Evolutionary conservation across 2,888 invertebrate genomes (phyloP).

Genomic region (Adelphocoris suturalis): DNA sequence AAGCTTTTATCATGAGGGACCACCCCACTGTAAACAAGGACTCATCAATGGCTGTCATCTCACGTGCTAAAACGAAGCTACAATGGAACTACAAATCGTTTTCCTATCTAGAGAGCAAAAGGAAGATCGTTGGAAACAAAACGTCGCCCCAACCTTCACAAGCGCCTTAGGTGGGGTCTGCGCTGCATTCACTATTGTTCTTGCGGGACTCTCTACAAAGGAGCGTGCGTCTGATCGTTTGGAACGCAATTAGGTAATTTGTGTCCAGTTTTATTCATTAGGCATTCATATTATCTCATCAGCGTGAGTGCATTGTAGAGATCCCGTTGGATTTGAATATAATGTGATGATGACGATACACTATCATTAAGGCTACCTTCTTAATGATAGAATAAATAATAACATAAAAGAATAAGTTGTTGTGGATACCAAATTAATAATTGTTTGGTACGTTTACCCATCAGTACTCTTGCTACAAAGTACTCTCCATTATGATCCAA

Average conservation of each 20-base stretch:
- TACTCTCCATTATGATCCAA: no score
- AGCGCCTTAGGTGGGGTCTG: background rate
- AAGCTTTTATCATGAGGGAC: background rate
- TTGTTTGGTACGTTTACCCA: no score
- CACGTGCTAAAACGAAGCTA: conserved; percentile 21
- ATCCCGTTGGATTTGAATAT: no score
- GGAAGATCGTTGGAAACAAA: background rate
- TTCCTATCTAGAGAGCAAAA: conserved; percentile 19
- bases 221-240: background rate
- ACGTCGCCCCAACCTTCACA: background rate
- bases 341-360: no score
- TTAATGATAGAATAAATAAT: no score
- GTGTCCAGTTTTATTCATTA: background rate
- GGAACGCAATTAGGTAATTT: background rate
- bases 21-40: background rate
- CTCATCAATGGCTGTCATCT: background rate
- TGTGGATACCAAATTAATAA: no score
- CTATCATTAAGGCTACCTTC: no score
- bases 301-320: no score
- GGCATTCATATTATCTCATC: no score
- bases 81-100: conserved; percentile 24
- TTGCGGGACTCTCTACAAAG: background rate
- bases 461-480: no score
- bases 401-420: no score
- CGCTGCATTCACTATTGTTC: background rate